Conservation (phyloP, 2,113 vertebrate genomes). For the Halcyon malimbica region DNA sequence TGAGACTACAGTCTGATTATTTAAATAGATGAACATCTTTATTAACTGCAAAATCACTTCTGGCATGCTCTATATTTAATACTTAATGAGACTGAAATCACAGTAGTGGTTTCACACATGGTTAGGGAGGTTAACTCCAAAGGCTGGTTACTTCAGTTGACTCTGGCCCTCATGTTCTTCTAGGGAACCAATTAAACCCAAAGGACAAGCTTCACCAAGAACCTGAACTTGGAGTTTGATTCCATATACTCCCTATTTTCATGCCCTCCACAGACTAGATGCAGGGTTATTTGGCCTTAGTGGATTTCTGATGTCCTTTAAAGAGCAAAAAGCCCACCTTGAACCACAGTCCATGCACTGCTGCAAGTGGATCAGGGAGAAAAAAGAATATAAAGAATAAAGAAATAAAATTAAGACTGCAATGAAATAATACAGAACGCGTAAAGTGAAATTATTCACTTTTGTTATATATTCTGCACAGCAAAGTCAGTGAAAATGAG, state of each 20-base stretch:
- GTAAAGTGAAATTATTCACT: neutral
- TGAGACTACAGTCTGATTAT: slow-evolving; percentile 53
- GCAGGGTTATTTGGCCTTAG: neutral
- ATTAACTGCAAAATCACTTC: slow-evolving; percentile 62
- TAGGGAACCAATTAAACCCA: neutral
- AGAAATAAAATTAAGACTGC: neutral
- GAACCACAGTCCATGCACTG: neutral
- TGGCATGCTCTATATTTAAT: slow-evolving; percentile 50
- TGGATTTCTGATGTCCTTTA: neutral
- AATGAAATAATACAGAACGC: neutral
- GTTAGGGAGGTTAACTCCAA: neutral
- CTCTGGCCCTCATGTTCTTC: neutral
- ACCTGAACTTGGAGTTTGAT: neutral
- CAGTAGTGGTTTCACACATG: neutral
- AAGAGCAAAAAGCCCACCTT: neutral
- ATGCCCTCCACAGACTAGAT: neutral
- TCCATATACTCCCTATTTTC: neutral
- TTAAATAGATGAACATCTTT: slow-evolving; percentile 55
- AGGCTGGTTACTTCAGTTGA: neutral
- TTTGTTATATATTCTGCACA: neutral
- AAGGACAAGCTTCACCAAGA: neutral
- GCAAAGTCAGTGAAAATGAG: neutral
- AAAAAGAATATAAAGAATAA: neutral
- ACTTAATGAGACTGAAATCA: slow-evolving; percentile 35
- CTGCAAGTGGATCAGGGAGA: neutral